Base-by-base conservation (phyloP, 1,140 invertebrate genomes). In the Rhagoletis zephyria region DNA sequence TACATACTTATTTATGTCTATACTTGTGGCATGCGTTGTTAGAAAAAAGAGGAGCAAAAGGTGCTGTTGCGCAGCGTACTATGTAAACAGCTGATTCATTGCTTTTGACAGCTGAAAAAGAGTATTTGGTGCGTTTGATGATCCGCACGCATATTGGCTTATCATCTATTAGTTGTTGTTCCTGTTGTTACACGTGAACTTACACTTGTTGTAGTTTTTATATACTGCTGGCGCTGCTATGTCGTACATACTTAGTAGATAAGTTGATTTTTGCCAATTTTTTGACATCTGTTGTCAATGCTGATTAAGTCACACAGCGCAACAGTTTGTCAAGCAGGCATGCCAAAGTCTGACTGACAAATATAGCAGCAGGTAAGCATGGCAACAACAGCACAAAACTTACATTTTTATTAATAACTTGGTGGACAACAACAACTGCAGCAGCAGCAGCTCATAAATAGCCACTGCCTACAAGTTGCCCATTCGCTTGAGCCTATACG, bases 351-450 rank as follows among this genome's bases (percentile, higher is more conserved):
- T 5, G 45, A 48, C 70, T 30, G 70, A 6, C 40, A 12, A 51
- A 77, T 5, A n/a, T 16, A 74, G 45, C n/a, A 51, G 4, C 30
- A 30, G 30, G 48, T 30, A 30, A 30, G 30, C 30, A 30, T 30
- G 12, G 42, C 67, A 12, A 74, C 42, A 74, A 74, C 42, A 74
- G 1, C 40, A 64, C 30, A 30, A 30, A 30, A 56, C 51, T 42
- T 56, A 51, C 48, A 7, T 19, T 81, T 81, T 81, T 81, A 81
- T 81, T 87, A 87, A 85, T 87, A 85, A 85, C 85, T 87, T 85
- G 42, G 63, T 65, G 7, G 65, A 64, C 61, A 87, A 87, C 64
- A 48, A 45, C 63, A 51, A 51, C 9, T n/a, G 9, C 2, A 67
- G 51, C 7, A 59, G 10, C 59, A 86, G 63, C 51, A 85, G 48